Conservation (phyloP, 2,797 vertebrate species). For the Oreochromis grahami region DNA sequence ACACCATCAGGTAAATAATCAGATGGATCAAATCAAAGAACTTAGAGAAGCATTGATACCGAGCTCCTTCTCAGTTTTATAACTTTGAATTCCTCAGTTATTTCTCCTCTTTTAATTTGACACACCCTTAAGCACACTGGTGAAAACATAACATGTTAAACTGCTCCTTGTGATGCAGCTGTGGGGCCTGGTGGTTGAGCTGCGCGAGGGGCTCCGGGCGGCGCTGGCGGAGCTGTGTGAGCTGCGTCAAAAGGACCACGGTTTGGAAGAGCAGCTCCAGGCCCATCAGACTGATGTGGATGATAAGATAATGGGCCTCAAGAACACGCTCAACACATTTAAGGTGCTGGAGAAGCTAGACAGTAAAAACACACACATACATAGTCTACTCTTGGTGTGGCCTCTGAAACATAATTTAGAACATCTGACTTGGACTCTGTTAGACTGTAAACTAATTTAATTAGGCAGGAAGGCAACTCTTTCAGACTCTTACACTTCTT, state of each 20-base stretch:
- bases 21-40: neutral
- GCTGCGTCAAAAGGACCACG: slow-evolving; percentile 85
- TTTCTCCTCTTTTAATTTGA: neutral
- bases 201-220: slow-evolving; percentile 86
- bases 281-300: slow-evolving; percentile 86
- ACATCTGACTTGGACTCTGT: slow-evolving; percentile 36
- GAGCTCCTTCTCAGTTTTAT: neutral
- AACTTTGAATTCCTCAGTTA: neutral
- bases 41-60: neutral
- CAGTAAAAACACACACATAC: neutral
- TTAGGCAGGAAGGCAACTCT: neutral
- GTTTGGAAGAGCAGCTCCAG: slow-evolving; percentile 88
- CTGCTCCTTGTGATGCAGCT: slow-evolving; percentile 71
- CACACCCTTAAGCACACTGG: neutral
- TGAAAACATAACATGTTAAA: neutral
- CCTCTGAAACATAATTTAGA: slow-evolving; percentile 20
- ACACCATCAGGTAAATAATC: neutral
- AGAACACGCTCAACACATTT: slow-evolving; percentile 91
- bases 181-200: slow-evolving; percentile 90
- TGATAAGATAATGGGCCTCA: slow-evolving; percentile 90
- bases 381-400: neutral
- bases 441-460: slow-evolving; percentile 16
- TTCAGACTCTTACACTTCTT: neutral
- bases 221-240: slow-evolving; percentile 84
- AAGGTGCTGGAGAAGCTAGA: slow-evolving; percentile 75